Percentiles rank a stretch among this genome's conserved stretches.
These are phyloP conservation scores for Cirrhinus mrigala DNA, from an alignment of 2,797 vertebrate genomes.

Conservation along the genomic window DNA sequence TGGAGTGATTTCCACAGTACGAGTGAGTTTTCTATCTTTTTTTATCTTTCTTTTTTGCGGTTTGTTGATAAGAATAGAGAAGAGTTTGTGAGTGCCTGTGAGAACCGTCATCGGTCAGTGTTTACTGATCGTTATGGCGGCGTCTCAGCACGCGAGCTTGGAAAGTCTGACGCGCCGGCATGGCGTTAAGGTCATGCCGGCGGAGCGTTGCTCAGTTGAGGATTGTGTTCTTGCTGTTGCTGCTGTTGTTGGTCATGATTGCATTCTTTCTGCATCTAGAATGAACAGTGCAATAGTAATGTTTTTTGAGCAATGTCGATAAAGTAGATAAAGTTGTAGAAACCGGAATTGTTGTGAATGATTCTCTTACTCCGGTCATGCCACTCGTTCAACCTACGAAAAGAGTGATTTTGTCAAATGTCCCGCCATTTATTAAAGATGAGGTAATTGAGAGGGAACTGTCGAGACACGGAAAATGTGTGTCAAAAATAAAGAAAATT, in stretches of 20 bases:
- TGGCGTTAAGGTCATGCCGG: background rate
- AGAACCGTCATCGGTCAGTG: background rate
- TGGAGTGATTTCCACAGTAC: background rate
- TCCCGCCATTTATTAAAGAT: background rate
- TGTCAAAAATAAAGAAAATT: background rate
- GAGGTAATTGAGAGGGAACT: background rate
- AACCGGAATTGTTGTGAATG: too few relatives aligned
- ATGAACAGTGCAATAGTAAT: too few relatives aligned
- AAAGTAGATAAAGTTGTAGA: too few relatives aligned
- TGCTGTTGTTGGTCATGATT: too few relatives aligned
- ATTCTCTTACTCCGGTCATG: too few relatives aligned
- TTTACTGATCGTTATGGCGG: background rate
- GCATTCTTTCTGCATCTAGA: too few relatives aligned
- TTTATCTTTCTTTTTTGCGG: too few relatives aligned
- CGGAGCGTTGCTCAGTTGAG: background rate
- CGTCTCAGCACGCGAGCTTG: background rate
- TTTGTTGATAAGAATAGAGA: background rate
- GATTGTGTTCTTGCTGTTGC: too few relatives aligned
- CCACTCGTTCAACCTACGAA: too few relatives aligned
- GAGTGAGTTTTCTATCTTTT: background rate
- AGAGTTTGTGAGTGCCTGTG: background rate
- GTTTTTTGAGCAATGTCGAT: too few relatives aligned
- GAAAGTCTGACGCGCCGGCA: background rate
- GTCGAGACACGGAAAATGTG: background rate
- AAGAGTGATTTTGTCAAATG: background rate